These are phyloP conservation scores for Mongoloraphidia duomilia DNA, from an alignment of 2,888 invertebrate species.

Conservation along the genomic window DNA sequence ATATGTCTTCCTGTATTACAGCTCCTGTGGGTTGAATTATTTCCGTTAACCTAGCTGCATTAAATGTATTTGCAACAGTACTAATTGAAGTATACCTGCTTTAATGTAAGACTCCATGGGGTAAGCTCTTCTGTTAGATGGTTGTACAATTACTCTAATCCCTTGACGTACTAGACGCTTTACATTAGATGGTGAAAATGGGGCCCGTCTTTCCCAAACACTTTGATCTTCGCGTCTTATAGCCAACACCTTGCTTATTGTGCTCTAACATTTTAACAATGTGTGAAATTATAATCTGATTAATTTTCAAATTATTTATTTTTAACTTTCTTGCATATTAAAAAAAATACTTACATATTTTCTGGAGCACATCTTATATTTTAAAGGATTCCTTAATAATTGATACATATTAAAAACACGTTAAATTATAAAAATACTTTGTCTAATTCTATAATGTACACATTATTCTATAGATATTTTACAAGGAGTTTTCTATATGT, in stretches of 20 bases:
- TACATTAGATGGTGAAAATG: constrained; percentile 86
- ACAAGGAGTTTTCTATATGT: no score
- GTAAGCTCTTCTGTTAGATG: constrained; percentile 93
- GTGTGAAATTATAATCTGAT: constrained; percentile 6
- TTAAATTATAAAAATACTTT: no score
- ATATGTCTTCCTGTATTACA: constrained; percentile 87
- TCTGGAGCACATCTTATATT: no score
- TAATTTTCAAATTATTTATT: neutral
- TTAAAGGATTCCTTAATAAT: no score
- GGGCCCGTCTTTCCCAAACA: constrained; percentile 92
- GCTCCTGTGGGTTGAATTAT: constrained; percentile 47
- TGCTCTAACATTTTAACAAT: constrained; percentile 32
- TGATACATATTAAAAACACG: no score
- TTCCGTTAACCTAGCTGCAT: neutral
- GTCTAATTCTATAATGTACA: no score
- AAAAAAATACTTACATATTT: no score
- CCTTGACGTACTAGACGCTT: constrained; percentile 73
- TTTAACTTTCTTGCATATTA: no score
- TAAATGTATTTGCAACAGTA: no score
- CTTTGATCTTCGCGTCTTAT: constrained; percentile 86
- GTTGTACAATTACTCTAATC: constrained; percentile 92
- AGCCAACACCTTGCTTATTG: constrained; percentile 50
- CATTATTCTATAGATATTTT: no score
- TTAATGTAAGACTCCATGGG: constrained; percentile 91
- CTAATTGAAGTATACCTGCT: constrained; percentile 28